Conservation (phyloP, 2,113 vertebrate genomes). For the Ptychochromis oligacanthus region DNA sequence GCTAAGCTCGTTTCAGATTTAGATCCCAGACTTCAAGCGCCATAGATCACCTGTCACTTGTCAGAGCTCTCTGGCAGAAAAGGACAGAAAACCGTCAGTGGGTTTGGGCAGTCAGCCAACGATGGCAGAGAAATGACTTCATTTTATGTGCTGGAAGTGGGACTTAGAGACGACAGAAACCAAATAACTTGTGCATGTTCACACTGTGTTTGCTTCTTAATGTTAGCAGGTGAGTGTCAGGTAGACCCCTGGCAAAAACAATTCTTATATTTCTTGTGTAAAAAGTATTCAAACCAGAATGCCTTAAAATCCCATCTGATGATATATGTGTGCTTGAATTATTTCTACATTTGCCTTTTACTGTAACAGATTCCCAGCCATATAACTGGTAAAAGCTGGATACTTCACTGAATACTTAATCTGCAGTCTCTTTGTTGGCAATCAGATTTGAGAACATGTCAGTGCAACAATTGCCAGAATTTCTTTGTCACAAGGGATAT, state of each 20-base stretch:
- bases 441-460: conserved; percentile 32
- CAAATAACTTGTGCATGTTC: conserved; percentile 41
- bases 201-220: conserved; percentile 28
- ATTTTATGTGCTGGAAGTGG: conserved; percentile 58
- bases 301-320: conserved; percentile 5
- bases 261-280: conserved; percentile 8
- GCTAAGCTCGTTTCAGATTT: conserved; percentile 74
- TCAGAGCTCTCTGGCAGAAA: conserved; percentile 56
- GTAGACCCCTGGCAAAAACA: conserved; percentile 14
- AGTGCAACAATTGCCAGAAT: conserved; percentile 44
- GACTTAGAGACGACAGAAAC: conserved; percentile 54
- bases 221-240: conserved; percentile 13
- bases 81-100: conserved; percentile 60
- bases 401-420: background rate
- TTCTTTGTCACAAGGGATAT: conserved; percentile 34
- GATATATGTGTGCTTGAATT: background rate
- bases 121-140: conserved; percentile 58
- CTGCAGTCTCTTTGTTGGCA: conserved; percentile 13
- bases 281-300: conserved; percentile 11
- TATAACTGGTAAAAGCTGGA: conserved; percentile 4
- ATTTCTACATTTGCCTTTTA: conserved; percentile 21
- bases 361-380: conserved; percentile 2
- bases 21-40: conserved; percentile 65
- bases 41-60: conserved; percentile 78
- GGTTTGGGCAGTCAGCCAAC: conserved; percentile 58